A percentile compares a stretch with the other conserved stretches of the same genome.
Conservation (phyloP, 2,113 vertebrate species). For the Cyrtonyx montezumae region DNA sequence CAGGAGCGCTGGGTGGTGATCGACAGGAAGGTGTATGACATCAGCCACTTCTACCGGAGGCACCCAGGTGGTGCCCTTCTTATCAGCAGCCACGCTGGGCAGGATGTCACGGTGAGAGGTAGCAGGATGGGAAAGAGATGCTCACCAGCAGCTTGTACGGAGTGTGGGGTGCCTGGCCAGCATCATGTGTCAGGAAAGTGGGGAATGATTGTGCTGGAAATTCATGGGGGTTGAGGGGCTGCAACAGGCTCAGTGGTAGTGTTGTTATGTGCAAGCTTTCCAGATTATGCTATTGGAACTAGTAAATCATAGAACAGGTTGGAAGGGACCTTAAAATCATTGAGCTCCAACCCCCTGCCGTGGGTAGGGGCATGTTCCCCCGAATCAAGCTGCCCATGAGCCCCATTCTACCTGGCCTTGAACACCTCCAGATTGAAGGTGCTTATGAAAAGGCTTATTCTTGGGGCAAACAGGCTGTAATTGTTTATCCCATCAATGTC, state of each 20-base stretch:
- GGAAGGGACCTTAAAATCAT: not conserved
- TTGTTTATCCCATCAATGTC: not conserved
- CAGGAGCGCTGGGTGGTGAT: constrained; percentile 70
- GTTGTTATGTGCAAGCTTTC: accelerated
- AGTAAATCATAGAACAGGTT: not conserved
- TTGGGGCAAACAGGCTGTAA: accelerated
- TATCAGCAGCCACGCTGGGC: constrained; percentile 72
- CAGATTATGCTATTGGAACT: accelerated
- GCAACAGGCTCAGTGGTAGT: accelerated
- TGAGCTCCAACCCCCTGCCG: not conserved
- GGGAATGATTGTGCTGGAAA: accelerated
- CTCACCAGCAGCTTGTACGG: not conserved
- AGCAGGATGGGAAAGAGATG: not conserved
- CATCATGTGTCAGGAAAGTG: accelerated
- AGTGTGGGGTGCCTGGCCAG: not conserved
- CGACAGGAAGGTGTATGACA: constrained; percentile 74
- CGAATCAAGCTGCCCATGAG: not conserved
- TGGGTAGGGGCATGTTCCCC: not conserved
- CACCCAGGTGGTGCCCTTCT: constrained; percentile 70
- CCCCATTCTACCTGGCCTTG: not conserved
- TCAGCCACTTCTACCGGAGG: constrained; percentile 54
- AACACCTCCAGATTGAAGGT: not conserved
- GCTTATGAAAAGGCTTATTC: not conserved
- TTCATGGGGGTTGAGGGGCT: accelerated
- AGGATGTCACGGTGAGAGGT: constrained; percentile 73